Conservation (phyloP, 2,113 vertebrate genomes). For the Vidua chalybeata region DNA sequence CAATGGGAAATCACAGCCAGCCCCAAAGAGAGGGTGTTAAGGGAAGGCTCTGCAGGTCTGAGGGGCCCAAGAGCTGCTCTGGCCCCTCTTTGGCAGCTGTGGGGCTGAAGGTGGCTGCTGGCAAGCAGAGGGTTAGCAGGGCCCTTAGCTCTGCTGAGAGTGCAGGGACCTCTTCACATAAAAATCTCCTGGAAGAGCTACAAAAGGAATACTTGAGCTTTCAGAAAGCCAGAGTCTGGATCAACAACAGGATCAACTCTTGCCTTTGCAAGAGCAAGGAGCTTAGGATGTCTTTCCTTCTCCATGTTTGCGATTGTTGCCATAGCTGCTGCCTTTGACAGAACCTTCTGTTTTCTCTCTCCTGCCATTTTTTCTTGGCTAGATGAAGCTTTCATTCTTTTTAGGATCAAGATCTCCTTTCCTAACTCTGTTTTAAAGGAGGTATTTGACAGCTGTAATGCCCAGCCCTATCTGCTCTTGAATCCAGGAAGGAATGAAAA, state of each 20-base stretch:
- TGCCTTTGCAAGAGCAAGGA: not conserved
- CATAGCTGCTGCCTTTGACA: not conserved
- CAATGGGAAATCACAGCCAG: not conserved
- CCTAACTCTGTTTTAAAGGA: slow-evolving; percentile 2
- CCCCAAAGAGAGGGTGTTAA: not conserved
- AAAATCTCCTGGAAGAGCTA: not conserved
- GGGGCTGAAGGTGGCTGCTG: not conserved
- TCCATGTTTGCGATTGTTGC: not conserved
- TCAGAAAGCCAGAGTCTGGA: not conserved
- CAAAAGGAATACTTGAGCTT: not conserved
- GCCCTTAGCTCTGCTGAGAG: not conserved
- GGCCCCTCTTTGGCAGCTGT: not conserved
- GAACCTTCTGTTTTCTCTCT: not conserved
- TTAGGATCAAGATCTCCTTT: not conserved
- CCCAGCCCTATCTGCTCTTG: not conserved
- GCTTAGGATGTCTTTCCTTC: not conserved
- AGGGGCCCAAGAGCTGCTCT: not conserved
- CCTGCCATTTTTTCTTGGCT: slow-evolving; percentile 20
- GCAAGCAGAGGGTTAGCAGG: not conserved
- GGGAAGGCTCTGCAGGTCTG: not conserved
- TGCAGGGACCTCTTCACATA: not conserved
- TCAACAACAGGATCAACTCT: not conserved
- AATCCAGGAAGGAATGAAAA: not conserved
- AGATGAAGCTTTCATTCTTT: not conserved
- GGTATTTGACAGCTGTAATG: not conserved